These are phyloP conservation scores for Archegozetes longisetosus DNA, from an alignment of 1,140 invertebrate species.

Conservation along the genomic window DNA sequence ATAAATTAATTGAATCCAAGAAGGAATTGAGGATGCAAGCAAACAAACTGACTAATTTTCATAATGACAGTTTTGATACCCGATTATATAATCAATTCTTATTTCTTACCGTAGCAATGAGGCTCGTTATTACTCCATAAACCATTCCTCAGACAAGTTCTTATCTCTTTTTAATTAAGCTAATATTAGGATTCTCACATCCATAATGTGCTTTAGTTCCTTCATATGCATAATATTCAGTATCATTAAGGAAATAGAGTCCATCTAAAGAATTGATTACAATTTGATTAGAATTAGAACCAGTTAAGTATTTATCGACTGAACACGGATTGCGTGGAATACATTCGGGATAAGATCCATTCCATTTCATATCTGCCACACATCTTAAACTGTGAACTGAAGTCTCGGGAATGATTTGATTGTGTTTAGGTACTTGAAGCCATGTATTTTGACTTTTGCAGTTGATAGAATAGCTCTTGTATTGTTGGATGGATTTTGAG, in stretches of 20 bases:
- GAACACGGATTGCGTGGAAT: not conserved
- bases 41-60: too few species aligned
- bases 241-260: constrained; percentile 5
- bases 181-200: not conserved
- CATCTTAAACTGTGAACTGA: not conserved
- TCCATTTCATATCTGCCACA: constrained; percentile 11
- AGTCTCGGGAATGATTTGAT: not conserved
- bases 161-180: not conserved
- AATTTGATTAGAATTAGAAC: not conserved
- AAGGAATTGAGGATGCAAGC: too few species aligned
- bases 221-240: constrained; percentile 1
- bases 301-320: not conserved
- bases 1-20: too few species aligned
- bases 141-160: not conserved
- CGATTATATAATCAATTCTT: too few species aligned
- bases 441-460: not conserved
- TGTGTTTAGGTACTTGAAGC: not conserved
- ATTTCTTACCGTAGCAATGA: not conserved
- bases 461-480: not conserved
- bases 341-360: constrained; percentile 3
- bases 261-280: not conserved
- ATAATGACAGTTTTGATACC: too few species aligned
- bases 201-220: not conserved
- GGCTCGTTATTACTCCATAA: constrained; percentile 1
- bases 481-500: not conserved